phyloP scores from a whole-genome alignment of 1,140 invertebrate genomes.

The Drosophila pachea region DNA sequence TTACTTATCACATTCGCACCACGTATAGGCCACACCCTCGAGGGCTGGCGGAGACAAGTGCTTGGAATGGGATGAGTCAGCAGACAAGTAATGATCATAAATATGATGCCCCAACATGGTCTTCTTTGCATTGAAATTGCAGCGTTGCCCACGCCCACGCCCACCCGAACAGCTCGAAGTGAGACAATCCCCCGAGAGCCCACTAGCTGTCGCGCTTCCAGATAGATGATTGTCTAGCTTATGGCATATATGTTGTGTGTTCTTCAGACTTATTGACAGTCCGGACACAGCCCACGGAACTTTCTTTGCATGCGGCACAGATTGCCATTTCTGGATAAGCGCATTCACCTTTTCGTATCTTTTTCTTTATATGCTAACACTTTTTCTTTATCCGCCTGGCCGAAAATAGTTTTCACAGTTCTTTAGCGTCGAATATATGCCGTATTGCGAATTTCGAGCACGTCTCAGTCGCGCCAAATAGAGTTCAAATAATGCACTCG shows the following conservation, averaged over 20 bases:
- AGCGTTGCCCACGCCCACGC: constrained; percentile 41
- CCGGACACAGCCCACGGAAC: constrained; percentile 15
- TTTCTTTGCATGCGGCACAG: constrained; percentile 69
- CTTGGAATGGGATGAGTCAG: constrained; percentile 13
- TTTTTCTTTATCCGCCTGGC: constrained; percentile 36
- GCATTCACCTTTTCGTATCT: constrained; percentile 62
- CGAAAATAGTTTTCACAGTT: constrained; percentile 26
- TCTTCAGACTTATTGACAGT: not conserved
- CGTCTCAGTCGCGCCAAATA: constrained; percentile 57
- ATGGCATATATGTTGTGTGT: not conserved
- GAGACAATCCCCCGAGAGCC: constrained; percentile 42
- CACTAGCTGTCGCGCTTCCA: constrained; percentile 18
- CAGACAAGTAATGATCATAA: not conserved
- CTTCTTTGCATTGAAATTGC: constrained; percentile 60
- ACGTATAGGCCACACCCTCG: constrained; percentile 33
- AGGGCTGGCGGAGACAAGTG: too few relatives aligned
- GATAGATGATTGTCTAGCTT: not conserved
- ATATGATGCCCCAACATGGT: constrained; percentile 49
- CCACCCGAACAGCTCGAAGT: constrained; percentile 10
- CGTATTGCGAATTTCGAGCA: constrained; percentile 57
- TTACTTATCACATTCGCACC: constrained; percentile 40
- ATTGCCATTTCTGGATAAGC: constrained; percentile 48
- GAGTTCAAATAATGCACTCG: constrained; percentile 30
- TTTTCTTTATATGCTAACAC: constrained; percentile 32
- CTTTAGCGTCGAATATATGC: constrained; percentile 11